Evolutionary conservation across 2,113 vertebrate genomes (phyloP).

Genomic region (Aleadryas rufinucha): DNA sequence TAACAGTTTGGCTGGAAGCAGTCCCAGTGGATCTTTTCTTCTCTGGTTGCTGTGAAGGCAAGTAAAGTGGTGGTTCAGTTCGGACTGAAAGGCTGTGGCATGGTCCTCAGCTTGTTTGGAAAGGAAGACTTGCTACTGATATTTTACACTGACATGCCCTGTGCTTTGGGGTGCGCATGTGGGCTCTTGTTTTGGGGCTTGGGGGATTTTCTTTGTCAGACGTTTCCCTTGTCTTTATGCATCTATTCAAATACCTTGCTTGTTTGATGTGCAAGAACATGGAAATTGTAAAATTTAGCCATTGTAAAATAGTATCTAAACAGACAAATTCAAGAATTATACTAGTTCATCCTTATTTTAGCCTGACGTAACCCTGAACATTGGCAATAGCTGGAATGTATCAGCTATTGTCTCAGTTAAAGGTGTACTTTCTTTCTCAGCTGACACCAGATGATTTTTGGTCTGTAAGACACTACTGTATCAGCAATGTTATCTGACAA

Average conservation of each 20-base stretch:
- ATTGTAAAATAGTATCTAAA: background rate
- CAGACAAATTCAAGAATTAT: background rate
- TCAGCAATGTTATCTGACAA: background rate
- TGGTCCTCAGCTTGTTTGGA: background rate
- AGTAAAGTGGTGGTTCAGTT: background rate
- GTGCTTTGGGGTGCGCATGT: fast-evolving
- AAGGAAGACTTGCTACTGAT: background rate
- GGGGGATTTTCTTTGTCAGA: background rate
- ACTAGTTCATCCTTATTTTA: background rate
- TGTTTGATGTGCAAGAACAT: background rate
- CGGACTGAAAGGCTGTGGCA: background rate
- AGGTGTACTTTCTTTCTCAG: background rate
- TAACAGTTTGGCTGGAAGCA: background rate
- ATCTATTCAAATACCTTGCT: background rate
- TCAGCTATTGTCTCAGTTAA: background rate
- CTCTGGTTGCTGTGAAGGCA: background rate
- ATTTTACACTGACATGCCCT: background rate
- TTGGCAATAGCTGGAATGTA: background rate
- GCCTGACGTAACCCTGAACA: background rate
- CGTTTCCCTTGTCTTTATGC: background rate
- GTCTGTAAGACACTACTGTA: background rate
- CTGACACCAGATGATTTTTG: background rate
- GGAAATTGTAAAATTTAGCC: background rate
- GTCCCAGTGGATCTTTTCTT: background rate
- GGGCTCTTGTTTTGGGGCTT: background rate